Evolutionary conservation across 1,140 invertebrate genomes (phyloP).

Genomic region (Tribolium castaneum): DNA sequence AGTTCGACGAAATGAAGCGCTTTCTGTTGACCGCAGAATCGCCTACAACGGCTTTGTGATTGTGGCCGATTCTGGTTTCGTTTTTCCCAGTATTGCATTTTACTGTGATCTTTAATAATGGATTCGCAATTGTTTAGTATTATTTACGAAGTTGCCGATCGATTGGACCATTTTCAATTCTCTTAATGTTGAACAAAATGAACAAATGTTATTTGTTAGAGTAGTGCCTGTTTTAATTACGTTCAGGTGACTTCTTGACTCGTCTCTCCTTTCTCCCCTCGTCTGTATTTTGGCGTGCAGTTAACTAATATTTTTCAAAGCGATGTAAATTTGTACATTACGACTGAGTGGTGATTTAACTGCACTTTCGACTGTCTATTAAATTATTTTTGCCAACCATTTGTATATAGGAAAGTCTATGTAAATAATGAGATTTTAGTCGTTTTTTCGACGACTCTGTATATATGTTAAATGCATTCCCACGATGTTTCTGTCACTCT

Average conservation of each 20-base stretch:
- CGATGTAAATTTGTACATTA: slow-evolving; percentile 8
- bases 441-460: slow-evolving; percentile 29
- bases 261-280: background rate
- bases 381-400: slow-evolving; percentile 30
- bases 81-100: slow-evolving; percentile 40
- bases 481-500: slow-evolving; percentile 50
- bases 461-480: slow-evolving; percentile 52
- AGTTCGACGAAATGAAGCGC: slow-evolving; percentile 1
- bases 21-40: background rate
- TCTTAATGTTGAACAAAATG: slow-evolving; percentile 31
- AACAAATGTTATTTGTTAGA: slow-evolving; percentile 24
- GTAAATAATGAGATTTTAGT: slow-evolving; percentile 45
- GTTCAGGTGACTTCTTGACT: slow-evolving; percentile 1
- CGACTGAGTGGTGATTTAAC: slow-evolving; percentile 23
- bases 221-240: slow-evolving; percentile 28
- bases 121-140: slow-evolving; percentile 11
- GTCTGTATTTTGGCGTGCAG: slow-evolving; percentile 24
- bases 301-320: slow-evolving; percentile 6
- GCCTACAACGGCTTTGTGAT: background rate
- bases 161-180: slow-evolving; percentile 2
- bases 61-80: background rate
- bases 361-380: slow-evolving; percentile 25
- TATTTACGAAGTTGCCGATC: slow-evolving; percentile 20
- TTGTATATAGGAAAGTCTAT: slow-evolving; percentile 46
- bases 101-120: slow-evolving; percentile 39